Conservation (phyloP, 2,888 invertebrate genomes). For the Agriopis marginaria region DNA sequence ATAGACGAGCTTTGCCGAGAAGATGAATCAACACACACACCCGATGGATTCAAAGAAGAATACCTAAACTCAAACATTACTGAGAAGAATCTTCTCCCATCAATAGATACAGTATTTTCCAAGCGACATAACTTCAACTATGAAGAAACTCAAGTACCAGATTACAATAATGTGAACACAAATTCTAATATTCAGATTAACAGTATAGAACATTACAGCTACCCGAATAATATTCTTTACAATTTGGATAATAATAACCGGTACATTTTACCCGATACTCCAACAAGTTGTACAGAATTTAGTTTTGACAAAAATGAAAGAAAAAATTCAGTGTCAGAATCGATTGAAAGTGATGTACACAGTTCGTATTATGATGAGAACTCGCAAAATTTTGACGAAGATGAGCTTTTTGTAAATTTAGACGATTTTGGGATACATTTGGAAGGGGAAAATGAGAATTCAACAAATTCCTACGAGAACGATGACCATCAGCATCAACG, state of each 20-base stretch:
- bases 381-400: constrained; percentile 78
- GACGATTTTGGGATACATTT: constrained; percentile 78
- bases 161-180: constrained; percentile 48
- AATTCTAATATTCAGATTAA: constrained; percentile 53
- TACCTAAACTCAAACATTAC: constrained; percentile 62
- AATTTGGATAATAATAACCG: constrained; percentile 73
- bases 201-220: constrained; percentile 79
- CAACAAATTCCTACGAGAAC: constrained; percentile 43
- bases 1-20: constrained; percentile 82
- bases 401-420: constrained; percentile 79
- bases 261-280: constrained; percentile 76
- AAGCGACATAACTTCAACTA: constrained; percentile 71
- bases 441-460: constrained; percentile 64
- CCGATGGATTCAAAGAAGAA: constrained; percentile 73
- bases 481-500: constrained; percentile 52
- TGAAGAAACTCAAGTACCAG: constrained; percentile 58
- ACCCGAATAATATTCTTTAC: constrained; percentile 78
- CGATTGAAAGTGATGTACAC: constrained; percentile 78
- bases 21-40: constrained; percentile 74
- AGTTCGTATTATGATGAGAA: constrained; percentile 79
- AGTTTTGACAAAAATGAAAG: constrained; percentile 71
- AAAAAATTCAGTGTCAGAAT: constrained; percentile 76
- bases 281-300: constrained; percentile 78
- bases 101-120: constrained; percentile 80
- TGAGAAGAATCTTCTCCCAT: constrained; percentile 73